Conservation (phyloP, 2,888 invertebrate genomes). For the Noctua comes region DNA sequence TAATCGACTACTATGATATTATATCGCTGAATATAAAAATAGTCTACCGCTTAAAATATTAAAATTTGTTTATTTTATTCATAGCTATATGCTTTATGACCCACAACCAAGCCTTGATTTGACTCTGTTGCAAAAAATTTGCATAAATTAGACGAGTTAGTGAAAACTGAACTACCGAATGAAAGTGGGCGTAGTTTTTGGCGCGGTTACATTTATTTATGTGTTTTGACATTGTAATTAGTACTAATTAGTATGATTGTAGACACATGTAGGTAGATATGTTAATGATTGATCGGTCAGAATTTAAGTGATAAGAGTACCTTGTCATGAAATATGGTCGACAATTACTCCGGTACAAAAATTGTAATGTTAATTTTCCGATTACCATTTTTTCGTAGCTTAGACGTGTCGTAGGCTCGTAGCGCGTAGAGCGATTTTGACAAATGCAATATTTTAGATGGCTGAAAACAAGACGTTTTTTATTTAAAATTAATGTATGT, state of each 20-base stretch:
- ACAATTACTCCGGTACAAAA: background rate
- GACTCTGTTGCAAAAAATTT: constrained; percentile 71
- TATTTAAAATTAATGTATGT: background rate
- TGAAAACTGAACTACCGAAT: constrained; percentile 64
- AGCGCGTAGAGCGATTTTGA: constrained; percentile 1
- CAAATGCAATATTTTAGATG: background rate
- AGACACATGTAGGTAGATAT: constrained; percentile 36
- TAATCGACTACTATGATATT: constrained; percentile 1
- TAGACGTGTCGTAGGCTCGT: background rate
- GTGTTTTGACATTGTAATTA: constrained; percentile 68
- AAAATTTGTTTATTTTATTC: constrained; percentile 51
- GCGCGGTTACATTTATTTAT: constrained; percentile 60
- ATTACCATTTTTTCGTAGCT: background rate
- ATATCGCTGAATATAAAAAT: constrained; percentile 13
- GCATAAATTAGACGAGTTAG: constrained; percentile 66
- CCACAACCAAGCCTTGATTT: constrained; percentile 66
- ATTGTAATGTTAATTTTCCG: background rate
- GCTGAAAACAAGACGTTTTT: background rate
- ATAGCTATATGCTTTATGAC: constrained; percentile 41
- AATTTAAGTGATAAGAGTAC: constrained; percentile 19
- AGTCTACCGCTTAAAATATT: constrained; percentile 15
- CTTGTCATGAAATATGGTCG: constrained; percentile 3
- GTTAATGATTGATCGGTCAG: constrained; percentile 32
- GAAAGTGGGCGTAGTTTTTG: constrained; percentile 68
- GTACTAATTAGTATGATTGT: constrained; percentile 66